Conservation (phyloP, 2,888 invertebrate species). For the Papilio elwesi region DNA sequence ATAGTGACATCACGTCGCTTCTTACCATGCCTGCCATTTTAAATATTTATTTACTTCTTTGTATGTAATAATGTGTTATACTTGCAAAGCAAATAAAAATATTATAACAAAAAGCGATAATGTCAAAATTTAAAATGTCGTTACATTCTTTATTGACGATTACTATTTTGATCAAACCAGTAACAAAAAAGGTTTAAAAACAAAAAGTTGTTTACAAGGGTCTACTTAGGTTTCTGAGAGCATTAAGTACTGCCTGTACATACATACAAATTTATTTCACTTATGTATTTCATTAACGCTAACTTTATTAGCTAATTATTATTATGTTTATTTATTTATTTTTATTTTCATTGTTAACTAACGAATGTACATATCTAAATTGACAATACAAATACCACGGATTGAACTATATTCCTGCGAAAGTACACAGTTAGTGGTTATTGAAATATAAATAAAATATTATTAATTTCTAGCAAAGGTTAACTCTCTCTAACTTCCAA, state of each 20-base stretch:
- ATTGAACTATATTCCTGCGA: too few species aligned
- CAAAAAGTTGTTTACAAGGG: too few species aligned
- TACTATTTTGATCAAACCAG: conserved; percentile 1
- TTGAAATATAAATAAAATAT: not conserved
- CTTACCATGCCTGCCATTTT: conserved; percentile 86
- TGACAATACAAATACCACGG: too few species aligned
- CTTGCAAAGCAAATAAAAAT: not conserved
- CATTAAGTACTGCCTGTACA: too few species aligned
- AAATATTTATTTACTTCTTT: not conserved
- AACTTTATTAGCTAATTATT: too few species aligned
- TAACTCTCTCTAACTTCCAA: conserved; percentile 41
- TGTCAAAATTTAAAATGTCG: conserved; percentile 15
- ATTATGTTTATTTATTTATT: too few species aligned
- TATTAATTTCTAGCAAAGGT: conserved; percentile 34
- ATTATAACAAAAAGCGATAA: not conserved
- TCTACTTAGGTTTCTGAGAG: too few species aligned
- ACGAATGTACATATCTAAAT: too few species aligned
- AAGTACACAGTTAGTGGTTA: too few species aligned
- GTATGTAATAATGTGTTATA: not conserved
- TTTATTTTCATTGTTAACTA: too few species aligned
- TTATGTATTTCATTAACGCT: too few species aligned
- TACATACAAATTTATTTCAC: too few species aligned
- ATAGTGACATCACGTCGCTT: conserved; percentile 93
- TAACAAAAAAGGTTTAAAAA: not conserved
- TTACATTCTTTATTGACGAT: conserved; percentile 16